Percentiles rank a stretch among this genome's conserved stretches.
phyloP scores from a whole-genome alignment of 64 coral and sea anemone species.

The Anthopleura sola region DNA sequence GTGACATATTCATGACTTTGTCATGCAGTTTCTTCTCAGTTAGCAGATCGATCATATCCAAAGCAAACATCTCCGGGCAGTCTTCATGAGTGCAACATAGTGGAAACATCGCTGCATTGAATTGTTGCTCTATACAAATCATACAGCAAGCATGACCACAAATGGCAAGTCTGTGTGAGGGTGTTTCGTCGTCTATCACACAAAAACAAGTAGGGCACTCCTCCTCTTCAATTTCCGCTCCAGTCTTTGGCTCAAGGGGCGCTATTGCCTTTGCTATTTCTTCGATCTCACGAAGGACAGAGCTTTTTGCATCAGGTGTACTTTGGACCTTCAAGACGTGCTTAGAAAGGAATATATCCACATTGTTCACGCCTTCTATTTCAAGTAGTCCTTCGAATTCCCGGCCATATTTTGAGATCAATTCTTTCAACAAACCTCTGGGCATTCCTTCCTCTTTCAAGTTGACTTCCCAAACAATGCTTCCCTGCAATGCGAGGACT shows the following conservation, averaged over 20 bases:
- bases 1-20: conserved; percentile 34
- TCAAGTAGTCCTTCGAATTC: conserved; percentile 28
- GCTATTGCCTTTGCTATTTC: conserved; percentile 9
- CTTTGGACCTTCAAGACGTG: conserved; percentile 31
- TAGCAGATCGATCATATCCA: conserved; percentile 56
- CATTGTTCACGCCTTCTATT: conserved; percentile 29
- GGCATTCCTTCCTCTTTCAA: conserved; percentile 34
- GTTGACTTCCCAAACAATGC: conserved; percentile 18
- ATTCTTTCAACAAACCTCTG: conserved; percentile 37
- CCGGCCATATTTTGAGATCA: conserved; percentile 25
- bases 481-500: neutral
- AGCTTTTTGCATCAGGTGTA: conserved; percentile 10
- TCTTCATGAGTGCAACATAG: conserved; percentile 56
- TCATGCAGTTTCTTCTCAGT: conserved; percentile 47
- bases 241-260: neutral
- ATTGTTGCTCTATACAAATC: conserved; percentile 46
- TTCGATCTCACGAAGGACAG: neutral
- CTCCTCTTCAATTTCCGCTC: neutral
- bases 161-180: conserved; percentile 50
- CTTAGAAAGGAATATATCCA: neutral
- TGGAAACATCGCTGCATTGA: conserved; percentile 58
- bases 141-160: conserved; percentile 69
- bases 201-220: conserved; percentile 62
- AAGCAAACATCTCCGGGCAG: conserved; percentile 43
- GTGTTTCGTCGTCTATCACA: conserved; percentile 20